Evolutionary conservation across 2,888 invertebrate species (phyloP), one percentile per base, ranked within the genome.

Genomic region (Myopa tessellatipennis): DNA sequence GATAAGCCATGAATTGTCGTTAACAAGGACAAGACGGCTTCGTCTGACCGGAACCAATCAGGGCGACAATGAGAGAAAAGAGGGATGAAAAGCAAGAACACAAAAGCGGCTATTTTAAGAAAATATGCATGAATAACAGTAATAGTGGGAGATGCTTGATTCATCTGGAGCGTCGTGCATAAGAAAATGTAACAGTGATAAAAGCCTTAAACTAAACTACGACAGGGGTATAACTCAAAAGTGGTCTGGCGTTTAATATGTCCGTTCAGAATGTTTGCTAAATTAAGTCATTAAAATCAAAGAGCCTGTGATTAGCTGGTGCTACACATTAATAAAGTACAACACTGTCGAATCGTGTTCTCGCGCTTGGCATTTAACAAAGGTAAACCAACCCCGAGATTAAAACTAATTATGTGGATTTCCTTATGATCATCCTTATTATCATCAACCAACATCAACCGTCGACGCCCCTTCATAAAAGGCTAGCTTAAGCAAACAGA

Each of bases 361-460:
- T 73, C 73, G 63, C 73, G 73, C 63, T 63, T 45, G 14, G 14
- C 36, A 72, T 68, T 45, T n/a, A 14, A 16, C 10, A 10, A n/a
- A 40, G 40, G 18, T 16, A 40, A 26, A 75, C 5, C n/a, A 55
- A 26, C 34, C 75, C 75, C 34, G 36, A 82, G 80, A 83, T 83
- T 83, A 83, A 80, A 87, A 85, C 85, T 87, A 86, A 87, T 87
- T 87, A 87, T 86, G 84, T 86, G 87, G 86, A 86, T 86, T 87
- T 87, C 87, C 83, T 86, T 82, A 82, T 81, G 82, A 83, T 84
- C 82, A 81, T 81, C 40, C 55, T 70, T 63, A 74, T 77, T 74
- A 79, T 68, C 68, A 60, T 34, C 68, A 14, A 10, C 36, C 58
- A 77, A 76, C 72, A 76, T 73, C 72, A 76, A 69, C 58, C 61